phyloP scores from a whole-genome alignment of 2,888 invertebrate species.

The Agrotis puta region DNA sequence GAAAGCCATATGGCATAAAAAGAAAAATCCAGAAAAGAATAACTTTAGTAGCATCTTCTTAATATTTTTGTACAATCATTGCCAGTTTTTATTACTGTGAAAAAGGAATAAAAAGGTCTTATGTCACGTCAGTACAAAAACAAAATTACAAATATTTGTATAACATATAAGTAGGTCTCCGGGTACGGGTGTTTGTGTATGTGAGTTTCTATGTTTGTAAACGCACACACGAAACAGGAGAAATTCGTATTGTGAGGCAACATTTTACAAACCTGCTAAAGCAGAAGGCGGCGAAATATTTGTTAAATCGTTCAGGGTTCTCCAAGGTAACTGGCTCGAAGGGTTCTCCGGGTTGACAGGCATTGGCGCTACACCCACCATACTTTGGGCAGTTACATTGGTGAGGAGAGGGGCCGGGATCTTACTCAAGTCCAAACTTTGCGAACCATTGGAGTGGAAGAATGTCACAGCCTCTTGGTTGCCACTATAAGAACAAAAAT shows the following conservation, averaged over 20 bases:
- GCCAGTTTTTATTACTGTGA: not conserved
- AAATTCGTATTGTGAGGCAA: too few relatives aligned
- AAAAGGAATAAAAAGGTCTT: not conserved
- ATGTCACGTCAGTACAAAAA: too few relatives aligned
- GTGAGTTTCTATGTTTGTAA: too few relatives aligned
- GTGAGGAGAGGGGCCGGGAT: constrained; percentile 80
- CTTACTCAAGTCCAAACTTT: constrained; percentile 74
- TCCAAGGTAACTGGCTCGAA: constrained; percentile 68
- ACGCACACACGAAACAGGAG: too few relatives aligned
- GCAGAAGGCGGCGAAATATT: constrained; percentile 25
- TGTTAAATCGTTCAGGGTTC: constrained; percentile 57
- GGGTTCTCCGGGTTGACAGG: constrained; percentile 10
- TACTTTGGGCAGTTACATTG: constrained; percentile 83
- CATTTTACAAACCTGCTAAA: constrained; percentile 27
- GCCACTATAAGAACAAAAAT: constrained; percentile 72
- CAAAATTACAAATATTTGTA: too few relatives aligned
- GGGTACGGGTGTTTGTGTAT: too few relatives aligned
- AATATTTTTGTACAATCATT: not conserved
- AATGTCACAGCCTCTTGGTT: constrained; percentile 83
- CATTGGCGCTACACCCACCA: constrained; percentile 80
- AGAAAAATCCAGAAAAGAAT: not conserved
- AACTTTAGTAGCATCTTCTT: not conserved
- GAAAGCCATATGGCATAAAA: not conserved
- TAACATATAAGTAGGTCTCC: too few relatives aligned
- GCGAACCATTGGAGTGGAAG: constrained; percentile 80